Base-by-base conservation (phyloP, 2,888 invertebrate genomes). In the Sylvicola fuscatus region DNA sequence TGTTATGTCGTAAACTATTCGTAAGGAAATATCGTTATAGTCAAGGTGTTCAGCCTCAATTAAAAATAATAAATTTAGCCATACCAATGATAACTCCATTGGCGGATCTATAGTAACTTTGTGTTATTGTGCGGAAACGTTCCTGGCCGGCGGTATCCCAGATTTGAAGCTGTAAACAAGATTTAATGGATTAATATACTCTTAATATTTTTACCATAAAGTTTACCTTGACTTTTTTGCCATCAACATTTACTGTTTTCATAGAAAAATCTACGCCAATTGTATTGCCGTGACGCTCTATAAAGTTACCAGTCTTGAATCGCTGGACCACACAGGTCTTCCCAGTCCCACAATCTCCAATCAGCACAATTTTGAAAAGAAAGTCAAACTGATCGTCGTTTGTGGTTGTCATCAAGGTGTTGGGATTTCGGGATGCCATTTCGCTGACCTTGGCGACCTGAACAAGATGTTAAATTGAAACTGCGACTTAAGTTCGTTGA, bases 111-210 rank as follows among this genome's bases (percentile, higher is more conserved):
- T 93, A 95, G 56, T 93, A 93, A 55, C 90, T 90, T 56, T 93
- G 93, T 2, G 93, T 95, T 46, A 95, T 93, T 4, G 93, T 93
- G 40, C 93, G 72, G 61, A 95, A 93, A 41, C 93, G 67, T 58
- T 95, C 93, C 53, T 93, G 93, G 0, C 93, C 93, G 37, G 93
- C 92, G 8, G 92, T 93, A 60, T 93, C 92, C 92, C 92, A 92
- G 52, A 93, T 90, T 68, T 90, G 90, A 32, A 60, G 40, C 54
- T 57, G 41, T 13, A 40, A 27, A 50, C 47, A 45, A 38, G 34
- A 33, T 14, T 32, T 10, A 33, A 39, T 14, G 3, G 29, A 30
- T 21, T 21, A 39, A 29, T 29, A 13, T 7, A 29, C n/a, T 4
- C 11, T n/a, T 13, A 29, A 29, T 29, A 6, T 6, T 6, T 6